These are phyloP conservation scores for Pentalonia nigronervosa DNA, from an alignment of 1,140 invertebrate genomes.

Conservation along the genomic window DNA sequence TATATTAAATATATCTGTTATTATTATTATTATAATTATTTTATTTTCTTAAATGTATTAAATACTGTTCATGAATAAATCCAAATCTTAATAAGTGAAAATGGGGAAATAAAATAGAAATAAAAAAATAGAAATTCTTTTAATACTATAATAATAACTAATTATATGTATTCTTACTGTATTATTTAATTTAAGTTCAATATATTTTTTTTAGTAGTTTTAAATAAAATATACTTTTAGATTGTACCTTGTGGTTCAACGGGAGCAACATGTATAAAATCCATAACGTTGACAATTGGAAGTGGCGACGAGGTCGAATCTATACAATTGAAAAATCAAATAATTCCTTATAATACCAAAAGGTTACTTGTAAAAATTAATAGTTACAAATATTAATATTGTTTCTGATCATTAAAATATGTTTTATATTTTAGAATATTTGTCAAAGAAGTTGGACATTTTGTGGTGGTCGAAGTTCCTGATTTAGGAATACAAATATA, in stretches of 20 bases:
- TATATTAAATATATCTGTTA: too few species aligned
- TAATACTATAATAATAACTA: too few species aligned
- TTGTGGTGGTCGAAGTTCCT: slow-evolving; percentile 80
- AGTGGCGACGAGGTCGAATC: slow-evolving; percentile 69
- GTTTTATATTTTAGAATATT: slow-evolving; percentile 64
- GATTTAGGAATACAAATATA: slow-evolving; percentile 80
- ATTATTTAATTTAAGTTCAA: too few species aligned
- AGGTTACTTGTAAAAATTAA: slow-evolving; percentile 60
- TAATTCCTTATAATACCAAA: slow-evolving; percentile 65
- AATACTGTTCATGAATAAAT: too few species aligned
- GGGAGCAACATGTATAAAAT: slow-evolving; percentile 87
- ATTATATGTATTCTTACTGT: too few species aligned
- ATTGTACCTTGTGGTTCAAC: slow-evolving; percentile 85
- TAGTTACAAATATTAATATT: not conserved
- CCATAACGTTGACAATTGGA: slow-evolving; percentile 73
- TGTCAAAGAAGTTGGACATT: slow-evolving; percentile 71
- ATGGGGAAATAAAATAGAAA: not conserved
- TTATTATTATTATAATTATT: too few species aligned
- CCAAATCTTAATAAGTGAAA: too few species aligned
- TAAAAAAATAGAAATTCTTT: not conserved
- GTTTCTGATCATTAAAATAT: slow-evolving; percentile 59
- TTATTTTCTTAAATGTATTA: too few species aligned
- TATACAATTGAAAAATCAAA: slow-evolving; percentile 69
- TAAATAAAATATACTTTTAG: slow-evolving; percentile 64
- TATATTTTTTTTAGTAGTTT: not conserved